Percentiles rank a stretch among this genome's conserved stretches.
These are phyloP conservation scores for Latheticus oryzae DNA, from an alignment of 2,888 invertebrate genomes.

Conservation along the genomic window DNA sequence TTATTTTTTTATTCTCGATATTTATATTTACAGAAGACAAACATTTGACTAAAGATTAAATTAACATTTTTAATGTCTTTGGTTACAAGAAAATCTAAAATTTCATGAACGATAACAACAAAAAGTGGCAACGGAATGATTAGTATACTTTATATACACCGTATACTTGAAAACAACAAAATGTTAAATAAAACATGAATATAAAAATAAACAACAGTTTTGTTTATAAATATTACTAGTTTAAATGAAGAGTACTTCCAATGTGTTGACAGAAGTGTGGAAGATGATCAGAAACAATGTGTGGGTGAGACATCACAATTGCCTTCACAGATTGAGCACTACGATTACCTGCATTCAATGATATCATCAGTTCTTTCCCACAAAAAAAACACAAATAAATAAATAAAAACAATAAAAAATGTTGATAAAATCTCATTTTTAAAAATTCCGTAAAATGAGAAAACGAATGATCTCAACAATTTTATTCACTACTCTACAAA, in stretches of 20 bases:
- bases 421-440: too few species aligned
- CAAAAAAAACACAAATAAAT: conserved; percentile 32
- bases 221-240: conserved; percentile 5
- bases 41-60: conserved; percentile 11
- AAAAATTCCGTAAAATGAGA: too few species aligned
- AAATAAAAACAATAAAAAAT: conserved; percentile 19
- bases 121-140: conserved; percentile 19
- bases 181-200: conserved; percentile 23
- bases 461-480: conserved; percentile 19
- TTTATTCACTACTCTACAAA: conserved; percentile 29
- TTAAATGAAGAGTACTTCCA: conserved; percentile 23
- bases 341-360: conserved; percentile 46
- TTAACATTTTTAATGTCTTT: conserved; percentile 33
- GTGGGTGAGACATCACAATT: conserved; percentile 35
- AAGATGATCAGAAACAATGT: conserved; percentile 33
- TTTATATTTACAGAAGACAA: conserved; percentile 27
- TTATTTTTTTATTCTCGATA: too few species aligned
- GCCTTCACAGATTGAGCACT: conserved; percentile 42
- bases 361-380: conserved; percentile 13
- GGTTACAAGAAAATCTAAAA: conserved; percentile 28
- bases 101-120: conserved; percentile 11
- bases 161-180: conserved; percentile 20
- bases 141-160: conserved; percentile 10
- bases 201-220: conserved; percentile 17
- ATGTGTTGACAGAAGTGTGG: conserved; percentile 40